Base-by-base conservation (phyloP, 2,888 invertebrate genomes). In the Electrophaes corylata region DNA sequence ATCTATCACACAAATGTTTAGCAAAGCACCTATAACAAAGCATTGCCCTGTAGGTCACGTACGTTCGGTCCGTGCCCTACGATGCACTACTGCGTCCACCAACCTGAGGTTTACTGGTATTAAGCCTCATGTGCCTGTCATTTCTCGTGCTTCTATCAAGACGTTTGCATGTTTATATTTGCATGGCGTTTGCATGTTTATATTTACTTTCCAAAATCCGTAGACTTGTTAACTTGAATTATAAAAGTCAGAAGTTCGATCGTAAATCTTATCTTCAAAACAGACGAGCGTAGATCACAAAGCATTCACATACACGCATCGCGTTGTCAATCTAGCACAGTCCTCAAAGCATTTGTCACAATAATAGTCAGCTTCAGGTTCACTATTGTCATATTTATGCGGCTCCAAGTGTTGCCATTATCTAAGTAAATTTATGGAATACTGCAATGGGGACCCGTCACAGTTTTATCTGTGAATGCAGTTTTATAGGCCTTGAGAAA, bases 351-450 rank as follows among this genome's bases (percentile, higher is more conserved):
- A 60, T 61, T 49, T 46, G 56, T 60, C 56, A 48, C 45, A 56
- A 37, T 51, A 47, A 41, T 35, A 44, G 48, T 52, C 52, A 5
- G 18, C 46, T 46, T 10, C 49, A 50, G 48, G 23, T 37, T 31
- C 14, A 23, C 54, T 41, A 31, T 16, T 48, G 35, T 47, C 49
- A 52, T 52, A 57, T 44, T 20, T 46, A 50, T 54, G 54, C 41
- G 44, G 12, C 47, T n/a, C 31, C 51, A 43, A 46, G 45, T 50
- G 20, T 47, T 23, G 41, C 50, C 43, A 29, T 50, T 54, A 57
- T 57, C 57, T 57, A 37, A 46, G 49, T 47, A 12, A 56, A 60
- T 60, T 49, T 60, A 60, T 60, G 48, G 41, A 19, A 26, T 33
- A 20, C 23, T 52, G 37, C 12, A 47, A 39, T 44, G n/a, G n/a